Percentiles rank a stretch among this genome's conserved stretches.
Evolutionary conservation across 1,140 invertebrate genomes (phyloP).

Genomic region (Wiebesia pumilae): DNA sequence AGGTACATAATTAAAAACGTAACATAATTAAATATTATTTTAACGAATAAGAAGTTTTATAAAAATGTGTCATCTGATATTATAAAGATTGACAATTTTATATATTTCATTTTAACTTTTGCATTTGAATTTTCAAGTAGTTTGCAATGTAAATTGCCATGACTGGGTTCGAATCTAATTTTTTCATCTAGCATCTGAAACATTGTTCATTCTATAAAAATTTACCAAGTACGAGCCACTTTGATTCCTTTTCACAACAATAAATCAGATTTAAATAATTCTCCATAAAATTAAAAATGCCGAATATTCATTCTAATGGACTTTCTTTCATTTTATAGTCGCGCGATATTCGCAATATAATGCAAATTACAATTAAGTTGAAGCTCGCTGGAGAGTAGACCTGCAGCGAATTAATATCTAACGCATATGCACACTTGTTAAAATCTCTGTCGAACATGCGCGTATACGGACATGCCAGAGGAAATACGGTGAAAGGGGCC

Average conservation of each 20-base stretch:
- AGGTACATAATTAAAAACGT: too few relatives aligned
- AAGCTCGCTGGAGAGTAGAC: background rate
- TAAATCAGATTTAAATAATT: slow-evolving; percentile 24
- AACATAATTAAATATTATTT: too few relatives aligned
- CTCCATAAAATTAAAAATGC: background rate
- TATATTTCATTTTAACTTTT: background rate
- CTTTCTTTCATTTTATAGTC: background rate
- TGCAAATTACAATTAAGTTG: slow-evolving; percentile 40
- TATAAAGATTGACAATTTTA: too few relatives aligned
- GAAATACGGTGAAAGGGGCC: background rate
- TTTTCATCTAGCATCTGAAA: background rate
- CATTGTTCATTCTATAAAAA: background rate
- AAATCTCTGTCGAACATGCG: background rate
- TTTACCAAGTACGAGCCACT: background rate
- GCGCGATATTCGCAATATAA: slow-evolving; percentile 38
- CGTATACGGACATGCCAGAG: background rate
- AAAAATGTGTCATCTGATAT: too few relatives aligned
- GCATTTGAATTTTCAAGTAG: background rate
- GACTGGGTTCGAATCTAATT: background rate
- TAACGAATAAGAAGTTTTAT: too few relatives aligned
- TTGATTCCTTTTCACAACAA: background rate
- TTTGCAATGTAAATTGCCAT: background rate
- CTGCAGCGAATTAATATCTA: slow-evolving; percentile 32
- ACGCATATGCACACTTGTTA: background rate
- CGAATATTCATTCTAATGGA: slow-evolving; percentile 32